Conservation (phyloP, 2,888 invertebrate genomes). For the Zeuzera pyrina region DNA sequence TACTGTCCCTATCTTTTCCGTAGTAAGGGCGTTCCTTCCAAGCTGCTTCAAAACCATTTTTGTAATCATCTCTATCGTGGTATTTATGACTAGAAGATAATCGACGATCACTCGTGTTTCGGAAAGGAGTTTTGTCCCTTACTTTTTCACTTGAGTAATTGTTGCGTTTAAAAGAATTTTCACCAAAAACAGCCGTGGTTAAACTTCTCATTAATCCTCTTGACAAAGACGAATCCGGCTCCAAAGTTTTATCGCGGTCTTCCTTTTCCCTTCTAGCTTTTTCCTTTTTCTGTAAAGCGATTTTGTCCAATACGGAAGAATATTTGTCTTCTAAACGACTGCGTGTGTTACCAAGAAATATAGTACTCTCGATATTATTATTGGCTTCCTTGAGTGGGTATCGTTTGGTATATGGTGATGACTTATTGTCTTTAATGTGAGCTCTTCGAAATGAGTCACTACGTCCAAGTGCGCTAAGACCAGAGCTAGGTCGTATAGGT, state of each 20-base stretch:
- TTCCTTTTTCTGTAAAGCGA: conserved; percentile 74
- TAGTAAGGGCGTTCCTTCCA: conserved; percentile 37
- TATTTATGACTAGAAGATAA: conserved; percentile 50
- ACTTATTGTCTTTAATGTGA: conserved; percentile 54
- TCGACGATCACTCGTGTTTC: conserved; percentile 61
- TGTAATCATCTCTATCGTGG: conserved; percentile 42
- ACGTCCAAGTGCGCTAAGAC: conserved; percentile 49
- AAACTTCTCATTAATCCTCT: conserved; percentile 78
- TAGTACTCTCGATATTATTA: conserved; percentile 52
- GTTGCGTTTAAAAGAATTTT: conserved; percentile 69
- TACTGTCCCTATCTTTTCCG: conserved; percentile 66
- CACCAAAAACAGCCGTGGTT: conserved; percentile 80
- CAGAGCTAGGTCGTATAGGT: conserved; percentile 50
- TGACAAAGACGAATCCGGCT: conserved; percentile 68
- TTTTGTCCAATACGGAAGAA: conserved; percentile 81
- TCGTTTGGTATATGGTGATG: conserved; percentile 56
- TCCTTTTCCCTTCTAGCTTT: conserved; percentile 62
- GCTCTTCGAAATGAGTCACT: conserved; percentile 66
- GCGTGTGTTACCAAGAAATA: conserved; percentile 72
- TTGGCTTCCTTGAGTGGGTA: conserved; percentile 63
- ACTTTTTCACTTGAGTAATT: conserved; percentile 73
- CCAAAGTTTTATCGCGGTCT: conserved; percentile 80
- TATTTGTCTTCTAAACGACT: conserved; percentile 86
- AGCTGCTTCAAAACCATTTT: conserved; percentile 49
- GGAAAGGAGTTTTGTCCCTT: conserved; percentile 77